These are phyloP conservation scores for Synergus laeviventris DNA, from an alignment of 2,888 invertebrate genomes.

Conservation along the genomic window DNA sequence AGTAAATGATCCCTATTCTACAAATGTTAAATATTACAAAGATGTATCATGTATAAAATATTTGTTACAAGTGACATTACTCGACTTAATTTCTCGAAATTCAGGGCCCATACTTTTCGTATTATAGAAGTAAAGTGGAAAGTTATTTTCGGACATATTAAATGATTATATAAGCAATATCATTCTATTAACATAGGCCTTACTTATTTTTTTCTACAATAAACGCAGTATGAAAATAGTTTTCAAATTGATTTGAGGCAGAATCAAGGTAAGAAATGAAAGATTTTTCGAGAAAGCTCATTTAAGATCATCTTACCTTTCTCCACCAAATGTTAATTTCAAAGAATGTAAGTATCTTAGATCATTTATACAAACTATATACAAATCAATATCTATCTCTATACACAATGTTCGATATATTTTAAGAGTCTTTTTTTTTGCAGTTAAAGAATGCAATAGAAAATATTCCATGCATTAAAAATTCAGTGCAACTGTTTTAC, in stretches of 20 bases:
- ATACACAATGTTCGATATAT: conserved; percentile 45
- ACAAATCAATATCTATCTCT: conserved; percentile 56
- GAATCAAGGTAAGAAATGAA: neutral
- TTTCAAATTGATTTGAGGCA: neutral
- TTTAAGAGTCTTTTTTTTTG: conserved; percentile 35
- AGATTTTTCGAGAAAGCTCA: neutral
- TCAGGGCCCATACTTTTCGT: neutral
- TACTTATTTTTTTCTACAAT: conserved; percentile 2
- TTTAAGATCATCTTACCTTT: neutral
- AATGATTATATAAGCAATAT: conserved; percentile 3
- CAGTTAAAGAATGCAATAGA: conserved; percentile 4
- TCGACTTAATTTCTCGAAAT: conserved; percentile 5
- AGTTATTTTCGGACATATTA: neutral
- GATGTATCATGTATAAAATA: conserved; percentile 30
- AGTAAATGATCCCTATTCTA: conserved; percentile 18
- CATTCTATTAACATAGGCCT: neutral
- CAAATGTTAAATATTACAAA: conserved; percentile 34
- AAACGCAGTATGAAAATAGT: conserved; percentile 23
- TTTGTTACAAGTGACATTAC: conserved; percentile 19
- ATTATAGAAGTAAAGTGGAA: neutral
- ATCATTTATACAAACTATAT: conserved; percentile 60
- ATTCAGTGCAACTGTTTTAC: neutral
- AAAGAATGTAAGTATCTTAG: conserved; percentile 19
- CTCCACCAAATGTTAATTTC: conserved; percentile 8
- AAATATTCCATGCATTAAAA: conserved; percentile 14